Evolutionary conservation across 2,797 vertebrate species (phyloP), one percentile per base, ranked within the genome.

Genomic region (Meda fulgida): DNA sequence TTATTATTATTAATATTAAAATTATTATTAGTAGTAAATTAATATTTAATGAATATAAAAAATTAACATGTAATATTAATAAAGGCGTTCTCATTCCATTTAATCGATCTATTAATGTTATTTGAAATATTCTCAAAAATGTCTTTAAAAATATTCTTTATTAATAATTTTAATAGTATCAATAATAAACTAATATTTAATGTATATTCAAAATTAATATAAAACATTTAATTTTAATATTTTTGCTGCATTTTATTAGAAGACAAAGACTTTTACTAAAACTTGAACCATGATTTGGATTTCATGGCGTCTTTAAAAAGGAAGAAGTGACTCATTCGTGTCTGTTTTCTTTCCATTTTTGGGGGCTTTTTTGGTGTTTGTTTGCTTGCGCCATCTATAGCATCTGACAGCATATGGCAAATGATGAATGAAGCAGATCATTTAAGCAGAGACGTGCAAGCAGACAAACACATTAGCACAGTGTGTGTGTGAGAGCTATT

Each of bases 381-480:
- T 89, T 89, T 83, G 81, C 67, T 18, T 80, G 76, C 10, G 21
- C 77, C 19, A 18, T 67, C 21, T 82, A 77, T 70, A 87, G 65
- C 60, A 83, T 78, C 75, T 86, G 84, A 87, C 73, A 38, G 84
- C 67, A 75, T 70, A 63, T 21, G 14, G 18, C 40, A 40, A 77
- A 63, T 86, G 86, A 89, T 84, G 63, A 80, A 76, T 75, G 84
- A 60, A 60, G 51, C 53, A 21, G 65, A 78, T 84, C 65, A 46
- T 84, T 84, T 84, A 78, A 82, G 40, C 73, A 58, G 82, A 85
- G 80, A 83, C 80, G 21, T 36, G 63, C 70, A 80, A 63, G 46
- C 80, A 73, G 55, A 73, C 67, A 80, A 51, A 66, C 69, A 85
- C 77, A 73, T 65, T 34, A 67, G 80, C 79, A 66, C 78, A 81